Evolutionary conservation across 2,797 vertebrate genomes (phyloP).

Genomic region (Agapornis canus): DNA sequence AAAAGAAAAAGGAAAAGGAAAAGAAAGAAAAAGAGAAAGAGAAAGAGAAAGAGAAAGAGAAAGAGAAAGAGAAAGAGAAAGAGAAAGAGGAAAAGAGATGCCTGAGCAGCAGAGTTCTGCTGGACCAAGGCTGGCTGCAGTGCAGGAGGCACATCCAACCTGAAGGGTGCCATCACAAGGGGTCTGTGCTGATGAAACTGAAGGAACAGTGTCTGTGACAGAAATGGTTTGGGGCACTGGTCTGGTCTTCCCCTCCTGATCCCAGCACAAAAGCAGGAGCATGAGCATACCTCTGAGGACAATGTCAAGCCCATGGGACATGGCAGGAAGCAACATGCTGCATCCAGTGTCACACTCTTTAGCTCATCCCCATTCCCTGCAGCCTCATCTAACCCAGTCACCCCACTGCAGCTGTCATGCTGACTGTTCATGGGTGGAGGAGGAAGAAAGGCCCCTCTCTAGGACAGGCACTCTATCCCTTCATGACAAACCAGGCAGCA

Average conservation of each 20-base stretch:
- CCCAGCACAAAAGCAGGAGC: neutral
- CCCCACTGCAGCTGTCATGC: neutral
- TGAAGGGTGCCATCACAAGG: neutral
- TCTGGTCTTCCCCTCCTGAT: neutral
- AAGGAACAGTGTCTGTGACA: neutral
- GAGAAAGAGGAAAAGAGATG: neutral
- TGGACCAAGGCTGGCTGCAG: neutral
- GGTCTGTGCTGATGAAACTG: neutral
- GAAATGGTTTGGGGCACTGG: neutral
- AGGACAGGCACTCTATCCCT: neutral
- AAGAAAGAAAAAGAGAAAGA: too few species aligned
- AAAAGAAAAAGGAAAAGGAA: neutral
- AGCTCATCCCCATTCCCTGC: neutral
- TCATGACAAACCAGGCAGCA: neutral
- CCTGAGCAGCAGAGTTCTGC: neutral
- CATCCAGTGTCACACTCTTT: neutral
- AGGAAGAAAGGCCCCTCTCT: neutral
- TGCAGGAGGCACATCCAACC: neutral
- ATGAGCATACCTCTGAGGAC: neutral
- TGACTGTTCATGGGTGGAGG: neutral
- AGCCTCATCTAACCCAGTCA: neutral
- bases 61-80: too few species aligned
- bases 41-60: too few species aligned
- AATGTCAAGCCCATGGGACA: neutral
- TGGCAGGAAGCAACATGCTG: neutral